Evolutionary conservation across 2,113 vertebrate species (phyloP).

Genomic region (Synchiropus splendidus): DNA sequence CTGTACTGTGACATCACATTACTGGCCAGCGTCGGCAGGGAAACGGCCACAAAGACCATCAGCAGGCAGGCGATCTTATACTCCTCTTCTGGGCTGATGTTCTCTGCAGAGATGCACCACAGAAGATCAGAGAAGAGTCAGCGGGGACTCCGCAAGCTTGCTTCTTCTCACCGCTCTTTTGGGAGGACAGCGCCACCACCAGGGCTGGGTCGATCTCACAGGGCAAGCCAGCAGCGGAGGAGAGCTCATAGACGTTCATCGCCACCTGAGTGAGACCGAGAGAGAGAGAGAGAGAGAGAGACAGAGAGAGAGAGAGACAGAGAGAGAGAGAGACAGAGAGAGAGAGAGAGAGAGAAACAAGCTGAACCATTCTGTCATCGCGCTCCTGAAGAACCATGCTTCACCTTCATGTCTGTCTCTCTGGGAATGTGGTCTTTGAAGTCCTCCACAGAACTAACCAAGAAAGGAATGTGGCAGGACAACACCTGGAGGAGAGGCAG

Average conservation of each 20-base stretch:
- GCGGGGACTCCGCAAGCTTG: not conserved
- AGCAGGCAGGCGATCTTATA: slow-evolving; percentile 98
- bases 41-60: slow-evolving; percentile 98
- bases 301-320: no score
- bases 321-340: no score
- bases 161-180: slow-evolving; percentile 81
- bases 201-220: slow-evolving; percentile 96
- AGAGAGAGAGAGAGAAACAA: no score
- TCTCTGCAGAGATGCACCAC: slow-evolving; percentile 66
- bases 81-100: slow-evolving; percentile 98
- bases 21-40: slow-evolving; percentile 89
- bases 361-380: no score
- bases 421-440: slow-evolving; percentile 99
- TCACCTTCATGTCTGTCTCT: slow-evolving; percentile 99
- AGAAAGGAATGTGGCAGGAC: slow-evolving; percentile 97
- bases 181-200: slow-evolving; percentile 93
- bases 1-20: slow-evolving; percentile 99
- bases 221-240: slow-evolving; percentile 90
- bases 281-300: no score
- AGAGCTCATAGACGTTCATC: slow-evolving; percentile 98
- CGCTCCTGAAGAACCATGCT: rapidly evolving
- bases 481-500: slow-evolving; percentile 70
- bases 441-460: slow-evolving; percentile 97
- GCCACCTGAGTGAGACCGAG: slow-evolving; percentile 82
- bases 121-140: not conserved